Evolutionary conservation across 2,888 invertebrate genomes (phyloP), one percentile per base, ranked within the genome.

Genomic region (Watsonalla cultraria): DNA sequence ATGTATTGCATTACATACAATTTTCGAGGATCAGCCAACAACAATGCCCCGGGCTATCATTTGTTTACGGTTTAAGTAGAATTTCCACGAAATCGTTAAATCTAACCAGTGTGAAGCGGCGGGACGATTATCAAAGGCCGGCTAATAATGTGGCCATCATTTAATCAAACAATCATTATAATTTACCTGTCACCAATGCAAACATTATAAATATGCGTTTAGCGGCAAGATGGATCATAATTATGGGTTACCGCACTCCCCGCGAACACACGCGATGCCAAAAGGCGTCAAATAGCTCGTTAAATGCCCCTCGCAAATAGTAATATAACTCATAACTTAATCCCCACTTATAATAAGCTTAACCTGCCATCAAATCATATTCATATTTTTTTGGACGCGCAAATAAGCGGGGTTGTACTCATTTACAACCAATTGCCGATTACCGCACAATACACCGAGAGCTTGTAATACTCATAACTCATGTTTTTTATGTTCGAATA

Each of bases 301-400:
- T 89, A 87, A 80, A 77, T 74, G 73, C 83, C 88, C 90, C 86
- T 83, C 68, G 76, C 82, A 82, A 86, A 87, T 84, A 89, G 78
- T 86, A 87, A 90, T 86, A 87, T 85, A 82, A 86, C 80, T 84
- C 86, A 88, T 86, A 88, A 88, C 88, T 79, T 90, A 89, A 90
- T 90, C 90, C 89, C 83, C 80, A 72, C 76, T 80, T 76, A 88
- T 85, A 89, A 89, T 88, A 84, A 85, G 87, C 85, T 87, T 87
- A 90, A 90, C 90, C 85, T 89, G 88, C 83, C 87, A 88, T 89
- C 83, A 90, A 90, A 89, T 89, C 86, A 87, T 87, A 87, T 85
- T 82, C 81, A 71, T 67, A 70, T 79, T 84, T 84, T 82, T 83
- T 82, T 80, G 76, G 71, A 65, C 62, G 70, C 60, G 75, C 82